Base-by-base conservation (phyloP, 2,797 vertebrate genomes). In the Lepus townsendii region DNA sequence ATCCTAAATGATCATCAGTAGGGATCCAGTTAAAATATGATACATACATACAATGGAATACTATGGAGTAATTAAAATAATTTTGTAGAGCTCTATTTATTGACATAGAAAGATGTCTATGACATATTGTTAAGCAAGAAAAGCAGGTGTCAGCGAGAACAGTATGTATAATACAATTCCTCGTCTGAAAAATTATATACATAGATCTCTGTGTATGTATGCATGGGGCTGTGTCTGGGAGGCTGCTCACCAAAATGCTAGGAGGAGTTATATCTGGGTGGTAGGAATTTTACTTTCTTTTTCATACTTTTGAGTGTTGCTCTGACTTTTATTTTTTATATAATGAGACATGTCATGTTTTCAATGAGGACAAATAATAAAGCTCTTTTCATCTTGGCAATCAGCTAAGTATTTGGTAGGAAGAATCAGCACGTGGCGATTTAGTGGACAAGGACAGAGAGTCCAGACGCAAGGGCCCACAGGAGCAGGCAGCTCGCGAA, bases 111-210 rank as follows among this genome's bases (percentile, higher is more conserved):
- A 97, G 95, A 96, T 96, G 97, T 97, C 95, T 95, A 71, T 83
- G 92, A 97, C 97, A 97, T 97, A 97, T 97, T 97, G 95, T 97
- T 96, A 95, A 89, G 95, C 82, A 63, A 94, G 95, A 97, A 96
- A 97, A 97, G 96, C 96, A 97, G 96, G 97, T 97, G 97, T 97
- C 96, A 84, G 95, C 24, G 89, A 96, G 97, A 97, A 97, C 93
- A 97, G 96, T 96, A 97, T 97, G 96, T 97, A 96, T 96, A 97
- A 97, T 96, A 96, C 96, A 96, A 92, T 86, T 88, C 85, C 83
- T 96, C 52, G 6, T 95, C 93, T 94, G 97, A 97, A 96, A 96
- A 96, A 97, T 97, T 89, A 96, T 95, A 97, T 96, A 96, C 97
- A 96, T 97, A 96, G 95, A 79, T 91, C 85, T 96, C 95, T 94